Evolutionary conservation across 2,113 vertebrate species (phyloP), one percentile per base, ranked within the genome.

Genomic region (Melanotaenia duboulayi): DNA sequence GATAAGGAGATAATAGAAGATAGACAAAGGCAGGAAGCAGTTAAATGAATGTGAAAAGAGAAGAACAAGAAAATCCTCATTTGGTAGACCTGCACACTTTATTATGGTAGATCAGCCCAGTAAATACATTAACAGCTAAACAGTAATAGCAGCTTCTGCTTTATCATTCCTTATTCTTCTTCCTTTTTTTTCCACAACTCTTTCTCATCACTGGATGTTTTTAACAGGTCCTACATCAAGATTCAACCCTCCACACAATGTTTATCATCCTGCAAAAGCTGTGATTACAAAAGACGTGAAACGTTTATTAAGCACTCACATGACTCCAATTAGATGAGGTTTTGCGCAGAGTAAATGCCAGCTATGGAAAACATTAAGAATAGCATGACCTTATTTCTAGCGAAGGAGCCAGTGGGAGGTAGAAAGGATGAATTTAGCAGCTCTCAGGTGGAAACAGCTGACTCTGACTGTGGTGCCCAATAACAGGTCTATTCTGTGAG

Each of bases 401-500:
- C 35, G 63, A 68, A 75, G 75, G 62, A 62, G 59, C 54, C 48
- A 54, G 81, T 71, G 76, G 75, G 82, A 74, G 74, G 78, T 67
- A 77, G 69, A 69, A n/a, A 84, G 68, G 77, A 77, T 79, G 60
- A 67, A 84, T 90, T 88, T 82, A 81, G 74, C 65, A 61, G 61
- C 75, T 83, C 78, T 85, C 71, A 79, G 83, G 81, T 82, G 71
- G 81, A 87, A 90, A 83, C 79, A 83, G 76, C 75, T 81, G 84
- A 87, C 65, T 71, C 42, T 62, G 48, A 79, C 76, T 80, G 54
- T 20, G 49, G 75, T 67, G 74, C 74, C 76, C 64, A 78, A 72
- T 74, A 83, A 67, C 76, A 59, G 69, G 65, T 76, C 68, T 74
- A 60, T 76, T 78, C 70, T 78, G 39, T 78, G 71, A 49, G 42